These are phyloP conservation scores for Riparia riparia DNA, from an alignment of 2,113 vertebrate species.

Conservation along the genomic window DNA sequence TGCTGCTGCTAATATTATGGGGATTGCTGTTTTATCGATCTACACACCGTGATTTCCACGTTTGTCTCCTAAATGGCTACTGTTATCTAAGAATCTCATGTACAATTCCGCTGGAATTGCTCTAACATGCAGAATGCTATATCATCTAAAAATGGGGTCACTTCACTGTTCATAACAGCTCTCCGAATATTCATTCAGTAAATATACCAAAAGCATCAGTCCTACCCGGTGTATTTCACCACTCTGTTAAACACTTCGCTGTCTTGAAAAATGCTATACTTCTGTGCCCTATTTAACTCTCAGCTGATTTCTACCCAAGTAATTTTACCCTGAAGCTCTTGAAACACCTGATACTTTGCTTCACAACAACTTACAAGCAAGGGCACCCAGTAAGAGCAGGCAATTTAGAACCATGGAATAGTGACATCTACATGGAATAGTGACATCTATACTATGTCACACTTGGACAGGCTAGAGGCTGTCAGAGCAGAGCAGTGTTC, in stretches of 20 bases:
- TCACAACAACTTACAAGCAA: not conserved
- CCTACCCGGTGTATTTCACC: not conserved
- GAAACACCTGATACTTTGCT: not conserved
- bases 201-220: not conserved
- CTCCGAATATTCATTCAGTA: not conserved
- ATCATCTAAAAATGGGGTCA: not conserved
- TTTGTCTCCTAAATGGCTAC: not conserved
- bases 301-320: not conserved
- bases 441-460: not conserved
- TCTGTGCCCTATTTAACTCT: not conserved
- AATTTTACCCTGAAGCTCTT: not conserved
- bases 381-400: not conserved
- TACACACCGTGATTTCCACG: not conserved
- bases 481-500: not conserved
- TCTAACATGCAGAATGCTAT: not conserved
- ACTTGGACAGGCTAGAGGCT: not conserved
- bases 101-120: constrained; percentile 15
- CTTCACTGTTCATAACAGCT: not conserved
- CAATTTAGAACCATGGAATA: not conserved
- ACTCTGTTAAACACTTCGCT: not conserved
- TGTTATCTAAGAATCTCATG: not conserved
- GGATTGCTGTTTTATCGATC: not conserved
- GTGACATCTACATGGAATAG: not conserved
- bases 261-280: not conserved
- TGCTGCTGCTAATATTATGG: not conserved